These are phyloP conservation scores for Drosophila paulistorum DNA, from an alignment of 1,140 invertebrate genomes.

Conservation along the genomic window DNA sequence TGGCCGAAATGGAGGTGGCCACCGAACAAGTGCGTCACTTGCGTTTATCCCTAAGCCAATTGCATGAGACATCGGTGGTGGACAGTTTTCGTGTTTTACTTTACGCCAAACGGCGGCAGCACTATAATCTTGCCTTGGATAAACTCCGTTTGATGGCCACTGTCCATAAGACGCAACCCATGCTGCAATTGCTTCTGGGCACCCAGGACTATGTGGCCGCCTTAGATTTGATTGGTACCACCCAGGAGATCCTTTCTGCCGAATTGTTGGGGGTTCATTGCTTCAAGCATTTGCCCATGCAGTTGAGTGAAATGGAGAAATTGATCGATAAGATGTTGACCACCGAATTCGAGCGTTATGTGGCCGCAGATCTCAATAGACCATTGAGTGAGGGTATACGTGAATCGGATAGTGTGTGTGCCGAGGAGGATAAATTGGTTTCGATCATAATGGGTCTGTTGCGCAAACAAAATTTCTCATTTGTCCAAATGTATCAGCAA, in stretches of 20 bases:
- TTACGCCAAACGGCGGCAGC: conserved; percentile 86
- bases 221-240: conserved; percentile 96
- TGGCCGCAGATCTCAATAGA: conserved; percentile 95
- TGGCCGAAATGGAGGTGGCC: conserved; percentile 94
- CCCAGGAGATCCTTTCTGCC: conserved; percentile 95
- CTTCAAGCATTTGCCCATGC: conserved; percentile 97
- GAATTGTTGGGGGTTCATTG: conserved; percentile 96
- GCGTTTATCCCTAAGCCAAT: conserved; percentile 87
- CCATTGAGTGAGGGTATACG: conserved; percentile 86
- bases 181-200: conserved; percentile 96
- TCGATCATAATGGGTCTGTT: conserved; percentile 95
- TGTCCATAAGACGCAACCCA: conserved; percentile 98
- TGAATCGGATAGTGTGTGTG: conserved; percentile 86
- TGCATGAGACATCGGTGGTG: conserved; percentile 91
- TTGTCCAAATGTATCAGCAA: conserved; percentile 94
- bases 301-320: conserved; percentile 98
- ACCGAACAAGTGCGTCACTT: conserved; percentile 91
- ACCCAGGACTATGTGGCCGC: conserved; percentile 99
- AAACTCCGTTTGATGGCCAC: conserved; percentile 96
- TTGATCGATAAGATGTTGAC: conserved; percentile 98
- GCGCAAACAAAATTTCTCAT: conserved; percentile 92
- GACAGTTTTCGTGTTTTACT: conserved; percentile 91
- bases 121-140: conserved; percentile 87
- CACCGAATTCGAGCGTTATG: conserved; percentile 96
- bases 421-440: conserved; percentile 92